Percentiles rank a stretch among this genome's conserved stretches.
phyloP scores from a whole-genome alignment of 2,888 invertebrate genomes.

The Anthrax anthrax region DNA sequence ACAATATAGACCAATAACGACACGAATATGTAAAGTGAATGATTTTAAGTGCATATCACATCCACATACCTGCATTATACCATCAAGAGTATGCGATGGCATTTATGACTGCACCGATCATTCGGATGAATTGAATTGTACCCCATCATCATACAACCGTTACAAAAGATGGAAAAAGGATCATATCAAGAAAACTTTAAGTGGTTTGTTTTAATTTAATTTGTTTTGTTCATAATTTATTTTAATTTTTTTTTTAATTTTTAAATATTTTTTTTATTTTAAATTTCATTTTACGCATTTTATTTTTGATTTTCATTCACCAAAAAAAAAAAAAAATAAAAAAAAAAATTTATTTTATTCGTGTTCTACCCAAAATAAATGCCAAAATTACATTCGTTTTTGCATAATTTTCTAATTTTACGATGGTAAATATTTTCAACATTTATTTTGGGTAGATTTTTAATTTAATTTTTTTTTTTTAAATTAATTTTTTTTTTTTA shows the following conservation, averaged over 20 bases:
- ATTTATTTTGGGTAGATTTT: too few species aligned
- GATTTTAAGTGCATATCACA: constrained; percentile 34
- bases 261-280: neutral
- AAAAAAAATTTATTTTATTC: too few species aligned
- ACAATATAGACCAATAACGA: constrained; percentile 11
- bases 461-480: too few species aligned
- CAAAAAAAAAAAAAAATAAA: too few species aligned
- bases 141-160: constrained; percentile 11
- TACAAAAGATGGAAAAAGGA: constrained; percentile 31
- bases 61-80: constrained; percentile 30
- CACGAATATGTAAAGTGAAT: constrained; percentile 22
- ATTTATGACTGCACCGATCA: constrained; percentile 41
- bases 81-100: constrained; percentile 40
- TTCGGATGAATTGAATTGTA: constrained; percentile 49
- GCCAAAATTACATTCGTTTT: too few species aligned
- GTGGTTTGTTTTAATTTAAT: constrained; percentile 29
- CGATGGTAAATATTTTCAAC: too few species aligned
- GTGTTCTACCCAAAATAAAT: too few species aligned
- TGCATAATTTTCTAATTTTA: too few species aligned
- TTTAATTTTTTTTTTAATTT: neutral
- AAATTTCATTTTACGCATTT: neutral
- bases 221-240: neutral
- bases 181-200: constrained; percentile 13
- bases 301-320: too few species aligned
- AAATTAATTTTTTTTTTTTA: too few species aligned